These are phyloP conservation scores for Rhodophaea formosa DNA, from an alignment of 2,888 invertebrate species.

Conservation along the genomic window DNA sequence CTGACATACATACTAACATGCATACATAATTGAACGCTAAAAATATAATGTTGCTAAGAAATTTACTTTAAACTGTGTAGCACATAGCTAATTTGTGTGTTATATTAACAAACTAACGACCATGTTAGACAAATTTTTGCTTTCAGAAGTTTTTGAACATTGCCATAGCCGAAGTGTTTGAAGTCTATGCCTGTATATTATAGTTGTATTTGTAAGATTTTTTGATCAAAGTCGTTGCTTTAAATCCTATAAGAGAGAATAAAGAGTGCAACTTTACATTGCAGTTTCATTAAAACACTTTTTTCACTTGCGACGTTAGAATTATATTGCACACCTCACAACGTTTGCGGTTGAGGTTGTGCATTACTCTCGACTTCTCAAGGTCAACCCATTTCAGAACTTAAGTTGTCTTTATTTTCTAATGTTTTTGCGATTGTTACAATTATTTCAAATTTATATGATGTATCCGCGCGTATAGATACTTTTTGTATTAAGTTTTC, in stretches of 20 bases:
- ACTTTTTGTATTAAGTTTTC: too few species aligned
- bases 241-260: constrained; percentile 53
- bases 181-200: constrained; percentile 27
- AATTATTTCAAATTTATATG: too few species aligned
- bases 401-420: too few species aligned
- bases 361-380: too few species aligned
- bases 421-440: too few species aligned
- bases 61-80: background rate
- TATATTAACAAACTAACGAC: background rate
- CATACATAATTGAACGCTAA: too few species aligned
- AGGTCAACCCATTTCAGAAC: too few species aligned
- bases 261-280: constrained; percentile 41
- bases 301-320: background rate
- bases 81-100: background rate
- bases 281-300: constrained; percentile 25
- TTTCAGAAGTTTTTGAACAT: background rate
- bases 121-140: background rate
- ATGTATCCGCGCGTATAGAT: too few species aligned
- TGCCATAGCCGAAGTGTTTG: background rate
- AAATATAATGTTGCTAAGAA: too few species aligned
- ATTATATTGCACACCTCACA: too few species aligned
- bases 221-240: constrained; percentile 55
- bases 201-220: constrained; percentile 47
- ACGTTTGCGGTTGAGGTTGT: too few species aligned
- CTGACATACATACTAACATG: too few species aligned